phyloP scores from a whole-genome alignment of 2,888 invertebrate genomes.

The Eurytoma adleriae region DNA sequence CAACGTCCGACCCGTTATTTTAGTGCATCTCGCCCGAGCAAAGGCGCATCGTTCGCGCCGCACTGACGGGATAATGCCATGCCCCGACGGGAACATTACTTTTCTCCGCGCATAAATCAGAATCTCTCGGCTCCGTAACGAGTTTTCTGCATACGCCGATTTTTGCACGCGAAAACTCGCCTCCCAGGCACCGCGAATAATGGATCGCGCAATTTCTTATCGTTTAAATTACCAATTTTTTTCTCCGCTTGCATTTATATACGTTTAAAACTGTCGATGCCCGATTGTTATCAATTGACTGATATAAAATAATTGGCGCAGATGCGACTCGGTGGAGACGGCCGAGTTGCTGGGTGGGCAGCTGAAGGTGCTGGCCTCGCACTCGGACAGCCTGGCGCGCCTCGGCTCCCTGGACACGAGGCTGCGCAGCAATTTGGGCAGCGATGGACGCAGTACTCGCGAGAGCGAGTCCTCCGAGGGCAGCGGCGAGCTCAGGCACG shows the following conservation, averaged over 20 bases:
- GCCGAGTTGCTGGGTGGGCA: conserved; percentile 92
- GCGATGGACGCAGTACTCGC: conserved; percentile 79
- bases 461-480: conserved; percentile 87
- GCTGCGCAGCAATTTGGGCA: conserved; percentile 86
- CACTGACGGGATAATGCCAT: conserved; percentile 34
- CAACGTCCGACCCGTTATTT: conserved; percentile 24
- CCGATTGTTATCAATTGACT: too few relatives aligned
- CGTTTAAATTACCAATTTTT: background rate
- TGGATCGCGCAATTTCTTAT: background rate
- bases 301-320: conserved; percentile 64
- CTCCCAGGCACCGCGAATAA: background rate
- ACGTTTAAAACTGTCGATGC: too few relatives aligned
- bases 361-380: conserved; percentile 83
- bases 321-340: conserved; percentile 96
- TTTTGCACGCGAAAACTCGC: background rate
- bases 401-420: conserved; percentile 84
- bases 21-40: background rate
- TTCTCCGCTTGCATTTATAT: background rate
- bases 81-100: background rate
- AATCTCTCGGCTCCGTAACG: conserved; percentile 26
- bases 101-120: conserved; percentile 15
- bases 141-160: background rate
- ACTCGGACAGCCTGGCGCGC: conserved; percentile 69
- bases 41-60: conserved; percentile 11
- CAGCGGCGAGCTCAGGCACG: conserved; percentile 85